phyloP scores from a whole-genome alignment of 2,888 invertebrate genomes.

The Trilocha varians region DNA sequence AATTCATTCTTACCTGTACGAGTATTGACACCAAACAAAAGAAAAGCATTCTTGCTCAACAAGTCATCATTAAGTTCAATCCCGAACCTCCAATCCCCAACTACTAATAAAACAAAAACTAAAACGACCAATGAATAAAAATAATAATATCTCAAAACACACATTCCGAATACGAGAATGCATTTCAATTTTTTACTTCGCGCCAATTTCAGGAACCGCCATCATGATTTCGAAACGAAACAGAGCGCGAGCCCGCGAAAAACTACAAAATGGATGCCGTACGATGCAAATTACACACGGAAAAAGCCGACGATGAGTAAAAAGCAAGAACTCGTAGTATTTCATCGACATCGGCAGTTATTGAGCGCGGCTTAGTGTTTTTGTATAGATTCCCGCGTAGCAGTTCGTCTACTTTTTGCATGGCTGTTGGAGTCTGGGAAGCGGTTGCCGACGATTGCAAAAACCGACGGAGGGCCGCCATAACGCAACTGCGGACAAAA shows the following conservation, averaged over 20 bases:
- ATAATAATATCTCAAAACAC: conserved; percentile 46
- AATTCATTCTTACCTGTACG: too few relatives aligned
- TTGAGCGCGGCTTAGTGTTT: conserved; percentile 58
- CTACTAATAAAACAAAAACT: conserved; percentile 6
- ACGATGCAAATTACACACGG: conserved; percentile 61
- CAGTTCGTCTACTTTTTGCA: conserved; percentile 36
- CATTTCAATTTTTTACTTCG: conserved; percentile 46
- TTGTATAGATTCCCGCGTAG: conserved; percentile 51
- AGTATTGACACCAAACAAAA: too few relatives aligned
- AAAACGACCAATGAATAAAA: conserved; percentile 30
- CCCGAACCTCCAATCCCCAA: too few relatives aligned
- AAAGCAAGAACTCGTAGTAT: conserved; percentile 69
- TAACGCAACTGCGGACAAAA: conserved; percentile 44
- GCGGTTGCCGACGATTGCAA: conserved; percentile 46
- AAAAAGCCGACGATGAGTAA: conserved; percentile 49
- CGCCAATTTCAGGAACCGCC: conserved; percentile 52
- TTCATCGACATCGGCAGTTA: conserved; percentile 67
- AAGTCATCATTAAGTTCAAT: too few relatives aligned
- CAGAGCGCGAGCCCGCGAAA: conserved; percentile 38
- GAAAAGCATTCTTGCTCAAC: too few relatives aligned
- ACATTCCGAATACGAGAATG: conserved; percentile 50
- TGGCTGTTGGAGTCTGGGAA: conserved; percentile 51
- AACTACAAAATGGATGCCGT: conserved; percentile 53
- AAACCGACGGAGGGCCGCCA: conserved; percentile 52
- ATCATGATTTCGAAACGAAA: conserved; percentile 35